Conservation (phyloP, 2,797 vertebrate genomes). For the Muraenolepis orangiensis region DNA sequence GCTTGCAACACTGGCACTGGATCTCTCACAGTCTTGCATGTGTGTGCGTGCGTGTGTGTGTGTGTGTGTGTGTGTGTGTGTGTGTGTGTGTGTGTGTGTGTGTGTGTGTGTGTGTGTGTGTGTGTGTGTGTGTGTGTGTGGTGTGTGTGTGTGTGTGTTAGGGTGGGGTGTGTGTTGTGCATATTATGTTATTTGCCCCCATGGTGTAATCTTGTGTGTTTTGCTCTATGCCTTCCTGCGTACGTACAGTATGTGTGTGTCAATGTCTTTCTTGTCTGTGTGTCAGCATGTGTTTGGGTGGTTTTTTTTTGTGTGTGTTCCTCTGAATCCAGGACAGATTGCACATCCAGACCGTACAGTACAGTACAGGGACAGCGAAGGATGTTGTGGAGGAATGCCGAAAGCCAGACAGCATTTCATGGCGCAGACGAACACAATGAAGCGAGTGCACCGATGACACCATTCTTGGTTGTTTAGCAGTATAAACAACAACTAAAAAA, state of each 20-base stretch:
- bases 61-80: slow-evolving; percentile 31
- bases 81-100: slow-evolving; percentile 16
- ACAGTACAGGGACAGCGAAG: slow-evolving; percentile 48
- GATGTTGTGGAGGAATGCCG: slow-evolving; percentile 51
- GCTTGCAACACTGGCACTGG: slow-evolving; percentile 61
- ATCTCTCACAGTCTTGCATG: slow-evolving; percentile 32
- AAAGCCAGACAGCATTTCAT: slow-evolving; percentile 64
- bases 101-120: slow-evolving; percentile 17
- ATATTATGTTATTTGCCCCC: slow-evolving; percentile 38
- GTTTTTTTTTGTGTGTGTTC: slow-evolving; percentile 18
- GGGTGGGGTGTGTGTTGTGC: slow-evolving; percentile 22
- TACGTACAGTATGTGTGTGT: not conserved
- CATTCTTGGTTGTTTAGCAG: slow-evolving; percentile 41
- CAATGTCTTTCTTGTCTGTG: slow-evolving; percentile 8
- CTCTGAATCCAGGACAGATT: slow-evolving; percentile 40
- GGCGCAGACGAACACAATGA: slow-evolving; percentile 60
- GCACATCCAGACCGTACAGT: slow-evolving; percentile 44
- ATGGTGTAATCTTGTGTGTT: slow-evolving; percentile 43
- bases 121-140: slow-evolving; percentile 24
- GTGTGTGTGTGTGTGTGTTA: slow-evolving; percentile 20
- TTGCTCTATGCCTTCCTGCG: not conserved
- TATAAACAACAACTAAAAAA: not conserved
- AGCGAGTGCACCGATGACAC: slow-evolving; percentile 62
- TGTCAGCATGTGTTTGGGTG: slow-evolving; percentile 26
- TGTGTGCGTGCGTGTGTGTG: slow-evolving; percentile 30